phyloP scores from a whole-genome alignment of 1,140 invertebrate genomes.

The Drosophila tani region DNA sequence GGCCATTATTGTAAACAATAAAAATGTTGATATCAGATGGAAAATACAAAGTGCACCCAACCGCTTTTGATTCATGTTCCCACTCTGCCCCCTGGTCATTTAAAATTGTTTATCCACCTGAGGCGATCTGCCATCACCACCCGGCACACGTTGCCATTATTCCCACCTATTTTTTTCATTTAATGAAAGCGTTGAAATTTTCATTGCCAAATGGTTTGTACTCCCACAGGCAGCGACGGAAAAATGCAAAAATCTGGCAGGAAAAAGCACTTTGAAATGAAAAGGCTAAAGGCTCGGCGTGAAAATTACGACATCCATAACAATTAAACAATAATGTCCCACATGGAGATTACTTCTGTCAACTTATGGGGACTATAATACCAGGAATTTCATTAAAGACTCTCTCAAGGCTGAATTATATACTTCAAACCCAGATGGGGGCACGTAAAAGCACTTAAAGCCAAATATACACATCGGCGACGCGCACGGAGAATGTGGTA shows the following conservation, averaged over 20 bases:
- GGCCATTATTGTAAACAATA: constrained; percentile 7
- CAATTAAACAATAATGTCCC: constrained; percentile 23
- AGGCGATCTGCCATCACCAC: constrained; percentile 11
- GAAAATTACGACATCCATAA: constrained; percentile 28
- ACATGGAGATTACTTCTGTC: constrained; percentile 5
- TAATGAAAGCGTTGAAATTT: constrained; percentile 47
- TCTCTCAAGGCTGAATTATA: constrained; percentile 1
- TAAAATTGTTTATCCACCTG: constrained; percentile 53
- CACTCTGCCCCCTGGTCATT: constrained; percentile 30
- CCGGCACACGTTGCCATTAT: constrained; percentile 21
- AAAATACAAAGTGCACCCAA: constrained; percentile 16
- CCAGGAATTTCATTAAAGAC: constrained; percentile 14
- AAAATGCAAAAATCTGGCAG: constrained; percentile 26
- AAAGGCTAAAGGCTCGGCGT: constrained; percentile 22
- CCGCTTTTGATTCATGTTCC: constrained; percentile 25
- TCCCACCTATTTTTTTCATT: constrained; percentile 35
- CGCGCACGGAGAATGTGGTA: background rate
- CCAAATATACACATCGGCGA: background rate
- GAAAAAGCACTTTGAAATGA: constrained; percentile 28
- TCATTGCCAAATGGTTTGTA: constrained; percentile 42
- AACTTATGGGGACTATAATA: constrained; percentile 8
- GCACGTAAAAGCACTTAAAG: constrained; percentile 6
- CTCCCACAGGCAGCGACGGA: constrained; percentile 10
- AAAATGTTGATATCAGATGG: constrained; percentile 22
- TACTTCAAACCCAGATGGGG: background rate